Evolutionary conservation across 2,113 vertebrate species (phyloP), one percentile per base, ranked within the genome.

Genomic region (Malurus elegans): DNA sequence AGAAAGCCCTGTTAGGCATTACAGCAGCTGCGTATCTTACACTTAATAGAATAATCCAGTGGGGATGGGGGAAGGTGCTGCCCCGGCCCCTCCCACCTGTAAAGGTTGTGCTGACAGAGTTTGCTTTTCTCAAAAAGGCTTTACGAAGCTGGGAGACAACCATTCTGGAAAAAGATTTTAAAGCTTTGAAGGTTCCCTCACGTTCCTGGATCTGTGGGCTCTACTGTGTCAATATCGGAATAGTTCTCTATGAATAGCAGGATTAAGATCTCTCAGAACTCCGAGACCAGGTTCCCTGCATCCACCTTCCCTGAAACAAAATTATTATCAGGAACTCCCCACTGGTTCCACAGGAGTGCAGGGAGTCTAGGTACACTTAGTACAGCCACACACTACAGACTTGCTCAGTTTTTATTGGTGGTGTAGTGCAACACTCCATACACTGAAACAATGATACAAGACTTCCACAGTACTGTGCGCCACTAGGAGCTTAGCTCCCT

Each of bases 261-360:
- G 18, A 32, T 20, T 50, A 65, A 32, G 73, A 24, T 40, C 21
- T 29, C 60, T 29, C 14, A 57, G 25, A 69, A 21, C 4, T 3
- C 14, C 14, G 20, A 28, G 23, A 4, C 20, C 4, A 9, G 28
- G 20, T 28, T 8, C 9, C n/a, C 14, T 42, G 11, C 36, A 14
- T 16, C 36, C 31, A 56, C 50, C 42, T 10, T 40, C 72, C 34
- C 50, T 31, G 8, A 36, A 57, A 21, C 28, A 60, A 31, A 18
- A 12, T 10, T 8, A 38, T 14, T 40, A 11, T 10, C 12, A 40
- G 60, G 18, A 70, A 16, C 18, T 15, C 18, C 18, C 19, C 47
- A 9, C 0, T 11, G 31, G 34, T 56, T 38, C 23, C 34, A 3
- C 6, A 6, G 38, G 38, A 38, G 8, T 13, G 21, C 3, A 18